phyloP scores from a whole-genome alignment of 2,888 invertebrate genomes.

The Sericinus montela region DNA sequence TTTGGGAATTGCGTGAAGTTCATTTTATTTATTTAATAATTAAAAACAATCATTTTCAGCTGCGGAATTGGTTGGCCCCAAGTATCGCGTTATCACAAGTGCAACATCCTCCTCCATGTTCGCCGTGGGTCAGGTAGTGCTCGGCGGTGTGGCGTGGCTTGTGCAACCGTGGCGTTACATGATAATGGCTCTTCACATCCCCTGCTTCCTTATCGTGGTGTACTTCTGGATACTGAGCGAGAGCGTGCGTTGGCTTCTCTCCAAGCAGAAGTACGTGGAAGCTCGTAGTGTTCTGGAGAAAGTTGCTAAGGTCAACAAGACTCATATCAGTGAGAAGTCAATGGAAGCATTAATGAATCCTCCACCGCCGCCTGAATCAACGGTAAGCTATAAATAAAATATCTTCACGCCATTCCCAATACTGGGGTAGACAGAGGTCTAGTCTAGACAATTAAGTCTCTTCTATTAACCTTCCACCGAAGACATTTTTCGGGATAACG shows the following conservation, averaged over 20 bases:
- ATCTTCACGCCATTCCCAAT: too few species aligned
- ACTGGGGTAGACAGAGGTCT: too few species aligned
- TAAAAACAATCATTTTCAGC: constrained; percentile 20
- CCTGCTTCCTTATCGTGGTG: constrained; percentile 81
- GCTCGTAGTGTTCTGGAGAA: constrained; percentile 80
- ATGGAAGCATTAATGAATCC: constrained; percentile 58
- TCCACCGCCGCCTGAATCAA: background rate
- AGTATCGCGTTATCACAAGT: constrained; percentile 84
- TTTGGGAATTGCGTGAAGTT: too few species aligned
- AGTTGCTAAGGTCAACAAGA: constrained; percentile 81
- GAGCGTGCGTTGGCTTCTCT: constrained; percentile 87
- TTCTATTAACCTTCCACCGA: too few species aligned
- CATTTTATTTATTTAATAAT: background rate
- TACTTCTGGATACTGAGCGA: constrained; percentile 83
- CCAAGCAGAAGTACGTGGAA: constrained; percentile 80
- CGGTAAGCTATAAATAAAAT: background rate
- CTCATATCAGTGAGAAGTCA: constrained; percentile 74
- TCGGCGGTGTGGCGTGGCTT: constrained; percentile 83
- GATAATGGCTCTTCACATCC: constrained; percentile 82
- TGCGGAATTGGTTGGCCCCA: constrained; percentile 87
- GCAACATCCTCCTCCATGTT: constrained; percentile 84
- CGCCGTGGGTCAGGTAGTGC: constrained; percentile 83
- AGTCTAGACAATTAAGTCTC: too few species aligned
- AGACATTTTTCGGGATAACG: too few species aligned
- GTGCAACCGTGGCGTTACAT: constrained; percentile 84